Conservation (phyloP, 2,888 invertebrate species). For the Drosophila anomalata region DNA sequence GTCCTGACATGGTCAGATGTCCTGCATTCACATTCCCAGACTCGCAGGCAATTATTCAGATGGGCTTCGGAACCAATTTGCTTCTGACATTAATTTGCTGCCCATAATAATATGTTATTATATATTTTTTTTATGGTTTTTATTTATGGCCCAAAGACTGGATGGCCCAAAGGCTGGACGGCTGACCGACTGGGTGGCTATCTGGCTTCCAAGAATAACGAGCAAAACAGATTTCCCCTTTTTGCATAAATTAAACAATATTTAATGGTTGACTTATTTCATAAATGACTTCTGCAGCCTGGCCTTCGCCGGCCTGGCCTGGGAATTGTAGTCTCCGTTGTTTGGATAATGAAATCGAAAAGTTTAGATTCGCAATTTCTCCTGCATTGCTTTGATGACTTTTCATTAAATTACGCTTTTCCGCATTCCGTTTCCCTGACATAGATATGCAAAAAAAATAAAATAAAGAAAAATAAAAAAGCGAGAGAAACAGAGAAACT, state of each 20-base stretch:
- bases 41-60: constrained; percentile 38
- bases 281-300: background rate
- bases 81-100: constrained; percentile 36
- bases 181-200: background rate
- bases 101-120: constrained; percentile 32
- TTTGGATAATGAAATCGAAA: constrained; percentile 43
- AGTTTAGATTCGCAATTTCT: constrained; percentile 32
- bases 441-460: constrained; percentile 4
- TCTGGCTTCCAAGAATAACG: constrained; percentile 4
- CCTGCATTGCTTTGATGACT: constrained; percentile 42
- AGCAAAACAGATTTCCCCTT: constrained; percentile 39
- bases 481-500: background rate
- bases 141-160: constrained; percentile 22
- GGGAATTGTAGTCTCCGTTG: constrained; percentile 5
- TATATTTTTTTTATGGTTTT: constrained; percentile 12
- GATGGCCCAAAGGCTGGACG: too few species aligned
- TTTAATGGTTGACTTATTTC: constrained; percentile 25
- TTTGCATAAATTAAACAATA: constrained; percentile 41
- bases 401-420: constrained; percentile 47
- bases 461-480: background rate
- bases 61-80: constrained; percentile 34
- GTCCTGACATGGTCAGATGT: constrained; percentile 28
- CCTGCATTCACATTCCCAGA: constrained; percentile 14
- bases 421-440: constrained; percentile 40
- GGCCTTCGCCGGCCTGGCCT: background rate